A percentile compares a stretch with the other conserved stretches of the same genome.
Conservation (phyloP, 64 coral and sea anemone genomes). For the Hydrozoanthus tunicans region DNA sequence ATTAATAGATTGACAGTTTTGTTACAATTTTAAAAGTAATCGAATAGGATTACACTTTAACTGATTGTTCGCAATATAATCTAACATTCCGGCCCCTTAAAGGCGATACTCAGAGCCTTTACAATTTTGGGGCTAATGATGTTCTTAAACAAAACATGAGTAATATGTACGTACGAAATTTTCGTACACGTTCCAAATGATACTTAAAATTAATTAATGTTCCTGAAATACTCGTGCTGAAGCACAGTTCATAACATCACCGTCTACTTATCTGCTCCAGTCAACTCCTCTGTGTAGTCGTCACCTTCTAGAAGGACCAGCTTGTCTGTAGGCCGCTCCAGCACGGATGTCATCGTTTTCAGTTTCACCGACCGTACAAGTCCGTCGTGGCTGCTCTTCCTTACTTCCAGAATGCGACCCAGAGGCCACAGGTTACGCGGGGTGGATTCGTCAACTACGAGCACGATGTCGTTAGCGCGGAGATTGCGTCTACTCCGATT, state of each 20-base stretch:
- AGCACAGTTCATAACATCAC: neutral
- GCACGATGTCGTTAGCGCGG: neutral
- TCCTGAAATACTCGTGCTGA: neutral
- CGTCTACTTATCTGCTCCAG: neutral
- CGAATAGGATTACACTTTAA: no score
- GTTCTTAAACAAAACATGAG: no score
- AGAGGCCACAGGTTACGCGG: conserved; percentile 14
- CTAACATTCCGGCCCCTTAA: no score
- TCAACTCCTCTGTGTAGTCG: neutral
- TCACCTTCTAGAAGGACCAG: neutral
- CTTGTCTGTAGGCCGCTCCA: conserved; percentile 21
- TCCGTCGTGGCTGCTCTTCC: conserved; percentile 6
- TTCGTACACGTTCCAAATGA: neutral
- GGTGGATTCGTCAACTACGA: conserved; percentile 9
- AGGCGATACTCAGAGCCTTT: no score
- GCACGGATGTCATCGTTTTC: neutral
- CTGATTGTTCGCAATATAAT: no score
- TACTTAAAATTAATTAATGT: neutral
- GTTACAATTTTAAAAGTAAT: no score
- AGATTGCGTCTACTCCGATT: neutral
- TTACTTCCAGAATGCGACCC: conserved; percentile 10
- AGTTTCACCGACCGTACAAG: neutral
- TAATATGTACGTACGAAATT: neutral
- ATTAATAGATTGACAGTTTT: no score
- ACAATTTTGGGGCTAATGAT: no score